Conservation (phyloP, 2,888 invertebrate genomes). For the Cistogaster globosa region DNA sequence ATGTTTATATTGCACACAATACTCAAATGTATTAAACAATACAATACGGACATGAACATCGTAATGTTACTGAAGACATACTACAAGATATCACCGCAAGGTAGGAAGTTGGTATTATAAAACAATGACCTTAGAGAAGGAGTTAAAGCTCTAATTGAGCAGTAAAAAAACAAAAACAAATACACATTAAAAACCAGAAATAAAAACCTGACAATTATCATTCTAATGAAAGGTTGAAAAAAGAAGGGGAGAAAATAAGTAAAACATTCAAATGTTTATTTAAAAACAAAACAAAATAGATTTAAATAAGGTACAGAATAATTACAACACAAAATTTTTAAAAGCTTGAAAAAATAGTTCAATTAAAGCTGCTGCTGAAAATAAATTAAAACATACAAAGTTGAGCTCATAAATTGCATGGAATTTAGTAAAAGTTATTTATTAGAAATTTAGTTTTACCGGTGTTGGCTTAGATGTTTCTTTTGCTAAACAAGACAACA, state of each 20-base stretch:
- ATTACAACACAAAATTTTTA: not conserved
- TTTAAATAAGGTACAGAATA: not conserved
- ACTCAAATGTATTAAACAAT: slow-evolving; percentile 88
- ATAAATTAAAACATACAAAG: not conserved
- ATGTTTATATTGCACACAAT: no score
- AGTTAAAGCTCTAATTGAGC: slow-evolving; percentile 88
- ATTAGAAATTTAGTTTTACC: not conserved
- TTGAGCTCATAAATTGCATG: not conserved
- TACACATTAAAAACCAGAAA: no score
- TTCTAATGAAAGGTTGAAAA: slow-evolving; percentile 1
- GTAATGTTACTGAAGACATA: slow-evolving; percentile 88
- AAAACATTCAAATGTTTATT: not conserved
- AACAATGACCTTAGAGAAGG: slow-evolving; percentile 89
- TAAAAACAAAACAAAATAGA: not conserved
- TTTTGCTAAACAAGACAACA: no score
- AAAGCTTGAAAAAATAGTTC: not conserved
- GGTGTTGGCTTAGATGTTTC: no score
- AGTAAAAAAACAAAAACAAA: slow-evolving; percentile 48
- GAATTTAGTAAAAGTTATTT: slow-evolving; percentile 9
- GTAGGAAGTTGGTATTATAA: slow-evolving; percentile 87
- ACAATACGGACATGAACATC: slow-evolving; percentile 88
- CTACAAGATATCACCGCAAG: slow-evolving; percentile 88
- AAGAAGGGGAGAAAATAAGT: not conserved
- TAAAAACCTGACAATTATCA: not conserved
- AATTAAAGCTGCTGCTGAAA: slow-evolving; percentile 1